Base-by-base conservation (phyloP, 2,888 invertebrate genomes). In the Sarcophaga carnaria region DNA sequence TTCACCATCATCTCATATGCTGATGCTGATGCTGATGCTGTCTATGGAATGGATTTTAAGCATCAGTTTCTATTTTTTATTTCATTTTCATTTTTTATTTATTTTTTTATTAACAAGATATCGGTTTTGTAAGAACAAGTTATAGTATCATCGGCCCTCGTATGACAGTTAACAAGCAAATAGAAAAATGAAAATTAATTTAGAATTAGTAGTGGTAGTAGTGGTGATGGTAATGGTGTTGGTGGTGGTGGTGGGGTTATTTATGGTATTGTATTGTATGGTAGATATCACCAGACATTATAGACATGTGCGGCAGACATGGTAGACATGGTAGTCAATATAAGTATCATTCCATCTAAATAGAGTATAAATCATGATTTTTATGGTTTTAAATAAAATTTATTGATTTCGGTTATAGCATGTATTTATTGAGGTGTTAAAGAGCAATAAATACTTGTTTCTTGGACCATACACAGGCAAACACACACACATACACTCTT, bases 371-470 rank as follows among this genome's bases (percentile, higher is more conserved):
- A 80, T 72, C 80, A 67, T 77, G 82, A 72, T 75, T 79, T 86
- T 86, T 86, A 83, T 86, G 67, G 67, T 63, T 86, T 86, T 83
- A 54, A 83, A 86, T 37, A 86, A 77, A 86, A 86, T 76, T 86
- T 86, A 86, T 86, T 80, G 79, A 86, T 82, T 82, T 79, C 49
- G 71, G 79, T 82, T 82, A 77, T 72, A 67, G 82, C 75, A 79
- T 75, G 60, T 82, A 79, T 82, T 86, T 82, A 82, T 79, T 86
- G 82, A 82, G 82, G 82, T 86, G 85, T 82, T 79, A 86, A 86
- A 86, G 79, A 79, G 75, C 71, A 71, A 86, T 86, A 82, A 86
- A 86, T 82, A 82, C 75, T 79, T 86, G 71, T 79, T 82, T 82
- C 70, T 64, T 12, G 14, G 14, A 54, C 4, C 17, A 54, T 54